Percentiles rank a stretch among this genome's conserved stretches.
Conservation (phyloP, 2,888 invertebrate species). For the Carcina quercana region DNA sequence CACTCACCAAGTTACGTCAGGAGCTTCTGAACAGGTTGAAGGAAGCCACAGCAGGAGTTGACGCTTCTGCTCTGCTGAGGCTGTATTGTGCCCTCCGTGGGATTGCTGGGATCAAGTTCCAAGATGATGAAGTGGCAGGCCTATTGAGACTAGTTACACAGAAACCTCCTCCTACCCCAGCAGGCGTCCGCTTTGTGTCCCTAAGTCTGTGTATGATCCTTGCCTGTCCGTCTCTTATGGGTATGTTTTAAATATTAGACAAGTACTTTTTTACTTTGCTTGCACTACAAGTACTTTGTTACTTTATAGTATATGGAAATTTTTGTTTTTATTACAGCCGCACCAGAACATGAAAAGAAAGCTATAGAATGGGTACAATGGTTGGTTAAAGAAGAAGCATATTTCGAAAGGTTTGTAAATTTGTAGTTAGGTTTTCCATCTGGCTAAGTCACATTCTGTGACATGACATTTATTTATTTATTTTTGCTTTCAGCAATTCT, state of each 20-base stretch:
- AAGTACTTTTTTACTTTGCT: too few relatives aligned
- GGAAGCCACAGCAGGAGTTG: conserved; percentile 80
- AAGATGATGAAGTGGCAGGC: conserved; percentile 92
- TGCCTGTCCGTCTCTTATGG: conserved; percentile 91
- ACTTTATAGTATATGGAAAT: conserved; percentile 2
- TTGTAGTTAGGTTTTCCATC: too few relatives aligned
- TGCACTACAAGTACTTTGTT: background rate
- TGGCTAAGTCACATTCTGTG: too few relatives aligned
- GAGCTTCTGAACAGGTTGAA: conserved; percentile 84
- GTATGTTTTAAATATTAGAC: too few relatives aligned
- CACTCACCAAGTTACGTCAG: conserved; percentile 80
- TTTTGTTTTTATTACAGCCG: conserved; percentile 48
- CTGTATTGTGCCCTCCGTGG: conserved; percentile 95
- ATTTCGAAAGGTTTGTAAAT: conserved; percentile 90
- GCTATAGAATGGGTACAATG: conserved; percentile 96
- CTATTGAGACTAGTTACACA: conserved; percentile 90
- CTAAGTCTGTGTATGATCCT: conserved; percentile 95
- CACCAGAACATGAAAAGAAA: conserved; percentile 86
- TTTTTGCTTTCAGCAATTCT: conserved; percentile 74
- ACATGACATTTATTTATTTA: too few relatives aligned
- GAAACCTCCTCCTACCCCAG: conserved; percentile 91
- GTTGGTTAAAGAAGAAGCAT: conserved; percentile 92
- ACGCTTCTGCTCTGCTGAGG: conserved; percentile 91
- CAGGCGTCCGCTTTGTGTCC: conserved; percentile 94
- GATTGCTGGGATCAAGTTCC: conserved; percentile 93